These are phyloP conservation scores for Myotis findleyi DNA, from an alignment of 2,797 vertebrate genomes.

Conservation along the genomic window DNA sequence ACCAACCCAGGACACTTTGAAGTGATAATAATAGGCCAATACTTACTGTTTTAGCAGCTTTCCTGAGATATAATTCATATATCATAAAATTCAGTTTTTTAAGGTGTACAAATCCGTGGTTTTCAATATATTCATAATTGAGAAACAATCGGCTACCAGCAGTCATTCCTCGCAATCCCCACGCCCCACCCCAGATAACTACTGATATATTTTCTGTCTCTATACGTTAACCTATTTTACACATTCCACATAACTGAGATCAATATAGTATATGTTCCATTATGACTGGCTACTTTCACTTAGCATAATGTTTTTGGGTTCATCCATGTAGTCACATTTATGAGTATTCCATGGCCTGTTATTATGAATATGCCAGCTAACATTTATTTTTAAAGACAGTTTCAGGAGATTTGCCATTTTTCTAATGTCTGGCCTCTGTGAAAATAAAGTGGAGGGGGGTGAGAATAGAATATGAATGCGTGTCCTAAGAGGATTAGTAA, in stretches of 20 bases:
- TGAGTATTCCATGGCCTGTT: neutral
- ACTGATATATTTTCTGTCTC: neutral
- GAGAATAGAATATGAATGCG: neutral
- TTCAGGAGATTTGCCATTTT: slow-evolving; percentile 8
- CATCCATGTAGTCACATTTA: neutral
- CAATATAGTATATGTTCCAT: neutral
- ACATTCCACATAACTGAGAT: neutral
- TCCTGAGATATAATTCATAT: neutral
- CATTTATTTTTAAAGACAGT: neutral
- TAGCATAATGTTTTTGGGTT: neutral
- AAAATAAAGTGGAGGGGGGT: neutral
- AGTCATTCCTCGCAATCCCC: neutral
- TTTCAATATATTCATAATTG: neutral
- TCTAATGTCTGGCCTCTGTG: neutral
- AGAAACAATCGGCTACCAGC: neutral
- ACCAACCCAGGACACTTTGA: neutral
- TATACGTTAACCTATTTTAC: neutral
- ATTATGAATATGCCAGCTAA: neutral
- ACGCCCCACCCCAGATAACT: neutral
- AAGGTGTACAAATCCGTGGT: neutral
- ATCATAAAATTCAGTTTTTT: neutral
- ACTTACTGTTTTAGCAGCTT: neutral
- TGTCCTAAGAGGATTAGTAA: neutral
- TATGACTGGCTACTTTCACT: neutral
- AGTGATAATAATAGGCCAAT: neutral